Evolutionary conservation across 2,113 vertebrate genomes (phyloP).

Genomic region (Clarias gariepinus): DNA sequence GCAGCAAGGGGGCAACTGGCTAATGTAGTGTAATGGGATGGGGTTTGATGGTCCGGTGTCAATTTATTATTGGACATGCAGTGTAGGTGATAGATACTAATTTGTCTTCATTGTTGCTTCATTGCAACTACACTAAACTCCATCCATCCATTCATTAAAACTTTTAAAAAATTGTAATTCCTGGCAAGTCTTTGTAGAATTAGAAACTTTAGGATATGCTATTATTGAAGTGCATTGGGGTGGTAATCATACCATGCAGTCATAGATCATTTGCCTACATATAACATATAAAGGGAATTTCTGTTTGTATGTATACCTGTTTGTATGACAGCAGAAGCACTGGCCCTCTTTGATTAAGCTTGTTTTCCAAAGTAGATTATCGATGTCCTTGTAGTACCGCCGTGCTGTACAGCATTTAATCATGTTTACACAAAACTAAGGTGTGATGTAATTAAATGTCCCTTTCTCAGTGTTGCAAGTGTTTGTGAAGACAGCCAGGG

Average conservation of each 20-base stretch:
- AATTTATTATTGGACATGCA: not conserved
- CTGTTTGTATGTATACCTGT: not conserved
- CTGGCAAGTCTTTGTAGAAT: not conserved
- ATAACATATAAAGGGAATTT: not conserved
- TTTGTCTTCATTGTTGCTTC: not conserved
- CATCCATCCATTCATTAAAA: not conserved
- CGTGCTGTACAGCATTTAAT: not conserved
- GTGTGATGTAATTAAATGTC: constrained; percentile 12
- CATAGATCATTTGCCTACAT: not conserved
- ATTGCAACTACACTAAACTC: not conserved
- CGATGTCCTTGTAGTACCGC: not conserved
- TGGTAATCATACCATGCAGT: not conserved
- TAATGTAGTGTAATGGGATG: not conserved
- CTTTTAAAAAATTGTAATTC: not conserved
- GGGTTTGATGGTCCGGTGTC: not conserved
- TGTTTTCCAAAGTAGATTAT: not conserved
- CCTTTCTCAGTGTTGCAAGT: constrained; percentile 13
- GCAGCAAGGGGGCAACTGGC: not conserved
- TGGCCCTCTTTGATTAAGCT: not conserved
- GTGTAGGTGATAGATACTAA: not conserved
- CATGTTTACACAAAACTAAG: constrained; percentile 19
- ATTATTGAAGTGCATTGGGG: not conserved
- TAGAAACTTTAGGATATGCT: not conserved
- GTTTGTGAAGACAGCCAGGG: constrained; percentile 55
- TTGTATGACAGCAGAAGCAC: not conserved